Percentiles rank a stretch among this genome's conserved stretches.
phyloP scores from a whole-genome alignment of 2,888 invertebrate genomes.

The Drosophila siamana region DNA sequence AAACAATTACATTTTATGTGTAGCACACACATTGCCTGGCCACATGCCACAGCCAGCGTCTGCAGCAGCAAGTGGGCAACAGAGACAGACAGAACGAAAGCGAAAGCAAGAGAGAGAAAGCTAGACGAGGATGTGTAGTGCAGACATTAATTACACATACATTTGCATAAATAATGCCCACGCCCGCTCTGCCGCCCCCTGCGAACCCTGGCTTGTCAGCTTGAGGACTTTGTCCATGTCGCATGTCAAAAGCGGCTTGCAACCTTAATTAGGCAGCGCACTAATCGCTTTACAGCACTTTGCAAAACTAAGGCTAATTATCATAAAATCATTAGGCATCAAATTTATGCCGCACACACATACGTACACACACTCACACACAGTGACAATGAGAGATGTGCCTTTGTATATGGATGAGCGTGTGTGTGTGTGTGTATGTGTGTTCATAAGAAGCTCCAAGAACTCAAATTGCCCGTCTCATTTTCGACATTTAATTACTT shows the following conservation, averaged over 20 bases:
- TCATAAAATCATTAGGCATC: constrained; percentile 78
- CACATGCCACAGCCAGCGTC: background rate
- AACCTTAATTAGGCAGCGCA: constrained; percentile 71
- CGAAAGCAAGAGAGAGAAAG: background rate
- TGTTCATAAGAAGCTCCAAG: constrained; percentile 28
- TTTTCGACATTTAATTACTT: constrained; percentile 80
- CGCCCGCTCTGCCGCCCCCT: background rate
- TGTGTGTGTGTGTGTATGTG: constrained; percentile 19
- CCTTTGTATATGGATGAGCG: constrained; percentile 11
- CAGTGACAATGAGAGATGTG: background rate
- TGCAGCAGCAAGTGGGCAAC: background rate
- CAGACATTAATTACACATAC: constrained; percentile 59
- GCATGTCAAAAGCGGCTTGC: constrained; percentile 54
- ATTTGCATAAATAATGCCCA: constrained; percentile 67
- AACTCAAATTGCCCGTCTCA: constrained; percentile 70
- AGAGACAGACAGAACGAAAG: too few relatives aligned
- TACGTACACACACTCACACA: constrained; percentile 21
- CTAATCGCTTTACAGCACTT: constrained; percentile 75
- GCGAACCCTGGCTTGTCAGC: constrained; percentile 6
- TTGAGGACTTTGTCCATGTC: constrained; percentile 39
- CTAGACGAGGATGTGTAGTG: constrained; percentile 30
- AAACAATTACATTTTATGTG: constrained; percentile 69
- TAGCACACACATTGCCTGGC: background rate
- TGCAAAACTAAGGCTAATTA: constrained; percentile 73
- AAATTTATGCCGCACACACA: constrained; percentile 58